phyloP scores from a whole-genome alignment of 2,888 invertebrate species.

The Microctonus brassicae region DNA sequence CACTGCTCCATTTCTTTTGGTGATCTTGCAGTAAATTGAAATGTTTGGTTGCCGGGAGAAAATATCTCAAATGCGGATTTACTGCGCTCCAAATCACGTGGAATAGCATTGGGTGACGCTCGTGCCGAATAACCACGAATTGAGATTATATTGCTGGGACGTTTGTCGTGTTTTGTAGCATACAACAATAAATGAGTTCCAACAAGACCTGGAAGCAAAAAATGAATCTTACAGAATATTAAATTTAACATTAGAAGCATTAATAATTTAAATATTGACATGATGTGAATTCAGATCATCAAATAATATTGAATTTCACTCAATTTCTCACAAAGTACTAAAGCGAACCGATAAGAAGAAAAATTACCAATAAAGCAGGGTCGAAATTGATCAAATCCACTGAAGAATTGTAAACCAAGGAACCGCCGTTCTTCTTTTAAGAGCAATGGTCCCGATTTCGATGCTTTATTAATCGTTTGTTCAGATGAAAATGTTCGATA shows the following conservation, averaged over 20 bases:
- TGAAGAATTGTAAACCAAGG: slow-evolving; percentile 51
- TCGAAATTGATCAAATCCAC: slow-evolving; percentile 49
- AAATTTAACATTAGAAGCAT: too few species aligned
- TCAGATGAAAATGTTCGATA: slow-evolving; percentile 55
- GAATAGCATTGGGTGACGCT: slow-evolving; percentile 54
- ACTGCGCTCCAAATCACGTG: slow-evolving; percentile 56
- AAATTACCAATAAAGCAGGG: slow-evolving; percentile 58
- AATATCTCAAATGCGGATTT: slow-evolving; percentile 64
- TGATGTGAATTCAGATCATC: neutral
- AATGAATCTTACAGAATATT: too few species aligned
- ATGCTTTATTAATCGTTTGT: slow-evolving; percentile 51
- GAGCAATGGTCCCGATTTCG: slow-evolving; percentile 57
- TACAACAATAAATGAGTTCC: slow-evolving; percentile 62
- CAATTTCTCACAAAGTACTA: neutral
- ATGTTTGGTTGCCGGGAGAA: slow-evolving; percentile 60
- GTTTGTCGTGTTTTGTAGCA: slow-evolving; percentile 57
- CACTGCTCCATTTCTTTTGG: slow-evolving; percentile 65
- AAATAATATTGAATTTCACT: neutral
- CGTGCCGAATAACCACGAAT: slow-evolving; percentile 62
- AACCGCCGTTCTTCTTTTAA: slow-evolving; percentile 42
- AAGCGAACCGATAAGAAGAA: neutral
- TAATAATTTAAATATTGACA: slow-evolving; percentile 1
- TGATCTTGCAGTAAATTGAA: slow-evolving; percentile 60
- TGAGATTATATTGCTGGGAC: slow-evolving; percentile 54
- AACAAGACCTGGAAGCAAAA: slow-evolving; percentile 52